Evolutionary conservation across 2,797 vertebrate species (phyloP).

Genomic region (Lithobates pipiens): DNA sequence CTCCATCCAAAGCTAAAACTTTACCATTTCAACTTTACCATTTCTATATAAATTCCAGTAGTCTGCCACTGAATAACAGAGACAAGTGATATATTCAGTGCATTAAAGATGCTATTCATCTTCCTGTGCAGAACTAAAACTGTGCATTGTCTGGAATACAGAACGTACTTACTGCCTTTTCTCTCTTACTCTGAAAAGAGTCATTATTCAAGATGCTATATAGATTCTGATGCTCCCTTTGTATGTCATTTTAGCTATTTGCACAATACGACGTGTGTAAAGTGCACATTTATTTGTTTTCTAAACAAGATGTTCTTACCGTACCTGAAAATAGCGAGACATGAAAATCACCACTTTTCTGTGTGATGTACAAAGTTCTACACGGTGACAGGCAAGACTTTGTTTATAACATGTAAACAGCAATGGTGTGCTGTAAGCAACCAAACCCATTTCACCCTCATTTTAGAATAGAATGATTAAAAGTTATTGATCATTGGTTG

Average conservation of each 20-base stretch:
- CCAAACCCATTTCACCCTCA: not conserved
- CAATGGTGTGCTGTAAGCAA: not conserved
- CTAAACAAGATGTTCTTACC: constrained; percentile 48
- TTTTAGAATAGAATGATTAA: not conserved
- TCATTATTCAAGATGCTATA: constrained; percentile 24
- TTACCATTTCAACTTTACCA: not conserved
- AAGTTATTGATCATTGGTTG: not conserved
- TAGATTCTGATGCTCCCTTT: constrained; percentile 2
- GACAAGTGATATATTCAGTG: not conserved
- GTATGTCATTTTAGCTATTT: constrained; percentile 14
- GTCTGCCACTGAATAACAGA: not conserved
- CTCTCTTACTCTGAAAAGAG: not conserved
- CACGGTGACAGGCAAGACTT: not conserved
- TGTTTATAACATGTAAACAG: not conserved
- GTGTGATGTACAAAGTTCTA: not conserved
- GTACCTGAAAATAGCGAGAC: constrained; percentile 51
- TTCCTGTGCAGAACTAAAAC: not conserved
- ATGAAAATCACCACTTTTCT: not conserved
- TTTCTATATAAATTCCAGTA: not conserved
- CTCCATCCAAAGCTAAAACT: not conserved
- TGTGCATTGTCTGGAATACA: constrained; percentile 5
- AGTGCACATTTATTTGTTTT: constrained; percentile 48
- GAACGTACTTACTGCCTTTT: not conserved
- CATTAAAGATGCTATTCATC: not conserved
- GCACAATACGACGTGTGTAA: constrained; percentile 2